A percentile compares a stretch with the other conserved stretches of the same genome.
phyloP scores from a whole-genome alignment of 2,797 vertebrate species.

The Nyctalus aviator region DNA sequence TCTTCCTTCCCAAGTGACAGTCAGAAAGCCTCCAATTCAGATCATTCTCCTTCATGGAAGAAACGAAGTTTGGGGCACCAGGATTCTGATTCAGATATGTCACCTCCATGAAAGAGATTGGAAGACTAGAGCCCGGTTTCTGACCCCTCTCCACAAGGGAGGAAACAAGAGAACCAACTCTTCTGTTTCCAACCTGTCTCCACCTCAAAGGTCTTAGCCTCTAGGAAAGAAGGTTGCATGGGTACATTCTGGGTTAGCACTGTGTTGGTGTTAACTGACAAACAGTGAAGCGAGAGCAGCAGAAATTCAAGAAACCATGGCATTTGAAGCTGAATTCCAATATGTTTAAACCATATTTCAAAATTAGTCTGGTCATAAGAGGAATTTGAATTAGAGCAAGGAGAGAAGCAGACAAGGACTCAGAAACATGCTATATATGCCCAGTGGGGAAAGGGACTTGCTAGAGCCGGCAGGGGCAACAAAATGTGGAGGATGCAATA shows the following conservation, averaged over 20 bases:
- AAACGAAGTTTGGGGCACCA: not conserved
- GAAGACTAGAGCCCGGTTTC: conserved; percentile 85
- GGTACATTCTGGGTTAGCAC: conserved; percentile 92
- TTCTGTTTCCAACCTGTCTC: conserved; percentile 88
- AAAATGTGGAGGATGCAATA: conserved; percentile 93
- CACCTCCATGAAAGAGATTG: conserved; percentile 66
- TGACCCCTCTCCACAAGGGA: conserved; percentile 87
- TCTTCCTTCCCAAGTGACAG: conserved; percentile 63
- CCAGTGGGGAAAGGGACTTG: conserved; percentile 97
- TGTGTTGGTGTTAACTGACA: conserved; percentile 92
- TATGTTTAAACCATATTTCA: conserved; percentile 93
- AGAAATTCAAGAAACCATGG: conserved; percentile 90
- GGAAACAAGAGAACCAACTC: conserved; percentile 40
- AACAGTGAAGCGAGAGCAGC: conserved; percentile 90
- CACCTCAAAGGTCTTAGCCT: conserved; percentile 86
- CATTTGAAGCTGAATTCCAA: conserved; percentile 93
- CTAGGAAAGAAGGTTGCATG: conserved; percentile 78
- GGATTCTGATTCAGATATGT: conserved; percentile 60
- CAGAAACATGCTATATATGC: conserved; percentile 94
- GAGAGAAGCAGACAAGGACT: conserved; percentile 90
- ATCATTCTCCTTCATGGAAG: not conserved
- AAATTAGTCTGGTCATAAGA: conserved; percentile 94
- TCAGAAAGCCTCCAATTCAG: conserved; percentile 59
- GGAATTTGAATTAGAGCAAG: conserved; percentile 93
- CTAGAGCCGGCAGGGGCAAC: conserved; percentile 93